Evolutionary conservation across 2,888 invertebrate genomes (phyloP).

Genomic region (Himalopsyche kuldschensis): DNA sequence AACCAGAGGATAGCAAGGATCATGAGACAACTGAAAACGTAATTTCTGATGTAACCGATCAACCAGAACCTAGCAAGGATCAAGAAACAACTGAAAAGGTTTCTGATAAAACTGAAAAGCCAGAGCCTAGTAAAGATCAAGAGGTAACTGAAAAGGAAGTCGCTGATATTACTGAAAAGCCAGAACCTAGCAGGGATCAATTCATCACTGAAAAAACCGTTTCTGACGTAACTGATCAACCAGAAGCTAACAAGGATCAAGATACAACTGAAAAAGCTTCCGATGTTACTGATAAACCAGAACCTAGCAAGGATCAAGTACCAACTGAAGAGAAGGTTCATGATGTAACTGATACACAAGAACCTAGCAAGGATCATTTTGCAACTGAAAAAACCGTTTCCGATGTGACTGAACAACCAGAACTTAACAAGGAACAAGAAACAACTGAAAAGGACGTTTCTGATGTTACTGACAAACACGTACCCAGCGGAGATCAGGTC

Average conservation of each 20-base stretch:
- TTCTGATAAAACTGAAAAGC: neutral
- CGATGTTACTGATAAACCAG: neutral
- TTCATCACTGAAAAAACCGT: neutral
- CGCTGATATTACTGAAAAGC: neutral
- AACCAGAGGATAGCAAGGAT: constrained; percentile 6
- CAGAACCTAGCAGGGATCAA: neutral
- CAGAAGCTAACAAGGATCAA: neutral
- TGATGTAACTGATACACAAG: neutral
- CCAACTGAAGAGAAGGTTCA: constrained; percentile 24
- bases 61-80: neutral
- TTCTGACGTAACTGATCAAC: neutral
- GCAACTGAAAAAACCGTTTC: constrained; percentile 23
- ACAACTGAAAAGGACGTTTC: neutral
- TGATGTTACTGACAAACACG: too few relatives aligned
- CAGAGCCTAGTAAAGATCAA: neutral
- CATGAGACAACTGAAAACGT: neutral
- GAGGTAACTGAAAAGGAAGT: neutral
- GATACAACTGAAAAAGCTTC: neutral
- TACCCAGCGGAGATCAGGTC: neutral
- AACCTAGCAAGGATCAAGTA: constrained; percentile 10
- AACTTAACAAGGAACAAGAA: neutral
- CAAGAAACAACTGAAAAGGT: neutral
- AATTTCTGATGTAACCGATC: neutral
- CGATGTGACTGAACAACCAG: too few relatives aligned
- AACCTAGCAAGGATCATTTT: constrained; percentile 11